phyloP scores from a whole-genome alignment of 2,888 invertebrate species.

The Sinopyrophorus schimmeli region DNA sequence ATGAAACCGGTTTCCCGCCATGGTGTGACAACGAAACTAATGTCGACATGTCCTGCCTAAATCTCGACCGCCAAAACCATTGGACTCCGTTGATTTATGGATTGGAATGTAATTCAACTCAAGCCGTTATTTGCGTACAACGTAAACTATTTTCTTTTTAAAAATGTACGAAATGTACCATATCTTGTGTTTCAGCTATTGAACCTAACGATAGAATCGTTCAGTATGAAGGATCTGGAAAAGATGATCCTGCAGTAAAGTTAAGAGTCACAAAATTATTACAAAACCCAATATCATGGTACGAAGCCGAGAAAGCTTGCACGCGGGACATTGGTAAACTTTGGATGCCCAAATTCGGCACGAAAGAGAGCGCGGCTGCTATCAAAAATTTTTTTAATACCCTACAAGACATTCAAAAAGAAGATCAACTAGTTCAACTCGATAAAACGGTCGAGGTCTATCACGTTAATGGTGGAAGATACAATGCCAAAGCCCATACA shows the following conservation, averaged over 20 bases:
- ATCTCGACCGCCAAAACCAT: slow-evolving; percentile 59
- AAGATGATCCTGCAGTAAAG: not conserved
- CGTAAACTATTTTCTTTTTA: slow-evolving; percentile 3
- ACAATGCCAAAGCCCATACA: not conserved
- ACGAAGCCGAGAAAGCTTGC: slow-evolving; percentile 5
- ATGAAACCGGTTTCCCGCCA: slow-evolving; percentile 52
- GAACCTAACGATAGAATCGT: not conserved
- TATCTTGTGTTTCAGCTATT: slow-evolving; percentile 1
- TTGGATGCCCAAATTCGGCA: slow-evolving; percentile 3
- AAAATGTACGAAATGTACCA: too few species aligned
- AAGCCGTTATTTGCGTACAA: slow-evolving; percentile 58
- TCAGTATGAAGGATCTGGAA: not conserved
- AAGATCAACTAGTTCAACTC: not conserved
- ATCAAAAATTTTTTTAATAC: not conserved
- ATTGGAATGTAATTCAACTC: slow-evolving; percentile 58
- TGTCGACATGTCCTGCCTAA: slow-evolving; percentile 56
- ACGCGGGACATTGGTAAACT: slow-evolving; percentile 4
- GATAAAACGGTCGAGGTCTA: not conserved
- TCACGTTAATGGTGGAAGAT: slow-evolving; percentile 3
- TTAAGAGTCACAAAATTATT: slow-evolving; percentile 3
- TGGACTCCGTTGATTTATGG: slow-evolving; percentile 58
- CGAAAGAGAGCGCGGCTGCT: not conserved
- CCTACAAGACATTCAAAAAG: not conserved
- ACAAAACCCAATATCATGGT: slow-evolving; percentile 4
- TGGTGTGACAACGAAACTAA: slow-evolving; percentile 58